Evolutionary conservation across 2,888 invertebrate genomes (phyloP), one percentile per base, ranked within the genome.

Genomic region (Pristionchus exspectatus): DNA sequence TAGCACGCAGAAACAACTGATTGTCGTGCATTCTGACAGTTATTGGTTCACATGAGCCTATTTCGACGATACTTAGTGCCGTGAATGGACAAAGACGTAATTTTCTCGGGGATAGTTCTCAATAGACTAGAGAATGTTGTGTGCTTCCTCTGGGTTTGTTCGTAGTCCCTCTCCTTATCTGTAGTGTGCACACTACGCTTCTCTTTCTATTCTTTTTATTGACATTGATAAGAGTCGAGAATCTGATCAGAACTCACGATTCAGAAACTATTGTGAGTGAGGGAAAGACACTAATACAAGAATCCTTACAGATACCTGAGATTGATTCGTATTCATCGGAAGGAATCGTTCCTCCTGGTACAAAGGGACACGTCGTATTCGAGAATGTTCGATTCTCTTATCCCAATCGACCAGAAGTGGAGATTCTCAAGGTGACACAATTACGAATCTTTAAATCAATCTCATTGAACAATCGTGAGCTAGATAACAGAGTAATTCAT

Each of bases 281-380:
- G 81, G 4, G n/a, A 81, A n/a, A 3, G 50, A 54, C 21, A 54
- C n/a, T 16, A 24, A 77, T 5, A 44, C 2, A 0, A 9, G 81
- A 50, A 12, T 4, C 24, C 14, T 88, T 74, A 10, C 85, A 93
- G 91, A 69, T 90, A 38, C 94, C 94, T 0, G 93, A 94, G 83
- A 94, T 94, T 69, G 94, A 94, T 88, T 91, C 93, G 4, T 93
- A 93, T 44, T 92, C 92, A 0, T 33, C 72, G 38, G 92, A 91
- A 56, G 96, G 96, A 69, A 91, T 94, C 30, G 95, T 94, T 90
- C 96, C 95, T 2, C 92, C 93, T 1, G 92, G 93, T 27, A 92
- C 95, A 30, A 92, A 93, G 21, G 96, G 96, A 10, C 94, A 95
- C 27, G 95, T 96, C 38, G 93, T 94, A 74, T 95, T 96, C 88